Conservation (phyloP, 2,888 invertebrate species). For the Formica aserva region DNA sequence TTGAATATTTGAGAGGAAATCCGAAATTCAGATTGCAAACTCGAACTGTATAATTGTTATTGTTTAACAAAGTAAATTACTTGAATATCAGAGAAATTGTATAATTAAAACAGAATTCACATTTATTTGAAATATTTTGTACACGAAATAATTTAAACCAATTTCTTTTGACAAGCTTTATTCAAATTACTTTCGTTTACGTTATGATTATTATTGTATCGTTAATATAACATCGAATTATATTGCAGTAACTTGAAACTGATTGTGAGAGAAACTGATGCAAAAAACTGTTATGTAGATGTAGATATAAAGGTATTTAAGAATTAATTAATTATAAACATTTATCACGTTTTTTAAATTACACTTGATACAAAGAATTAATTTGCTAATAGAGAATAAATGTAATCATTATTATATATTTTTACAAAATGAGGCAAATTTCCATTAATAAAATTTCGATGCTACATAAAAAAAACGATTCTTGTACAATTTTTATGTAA, state of each 20-base stretch:
- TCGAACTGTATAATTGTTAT: constrained; percentile 1
- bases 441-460: not conserved
- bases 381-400: not conserved
- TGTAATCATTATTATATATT: not conserved
- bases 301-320: not conserved
- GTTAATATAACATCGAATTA: constrained; percentile 15
- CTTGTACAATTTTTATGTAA: not conserved
- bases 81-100: constrained; percentile 20
- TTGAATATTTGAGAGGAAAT: constrained; percentile 22
- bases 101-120: constrained; percentile 2
- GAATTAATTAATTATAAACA: not conserved
- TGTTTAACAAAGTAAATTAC: constrained; percentile 26
- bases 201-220: not conserved
- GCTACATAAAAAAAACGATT: not conserved
- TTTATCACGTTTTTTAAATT: not conserved
- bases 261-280: not conserved
- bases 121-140: not conserved
- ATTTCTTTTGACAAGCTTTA: not conserved
- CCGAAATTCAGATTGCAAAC: constrained; percentile 37
- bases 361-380: not conserved
- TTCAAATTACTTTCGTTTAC: not conserved
- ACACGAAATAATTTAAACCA: not conserved
- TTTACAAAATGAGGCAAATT: not conserved
- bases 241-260: constrained; percentile 1
- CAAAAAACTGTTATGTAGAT: not conserved